These are phyloP conservation scores for Ceratosolen solmsi DNA, from an alignment of 1,140 invertebrate species.

Conservation along the genomic window DNA sequence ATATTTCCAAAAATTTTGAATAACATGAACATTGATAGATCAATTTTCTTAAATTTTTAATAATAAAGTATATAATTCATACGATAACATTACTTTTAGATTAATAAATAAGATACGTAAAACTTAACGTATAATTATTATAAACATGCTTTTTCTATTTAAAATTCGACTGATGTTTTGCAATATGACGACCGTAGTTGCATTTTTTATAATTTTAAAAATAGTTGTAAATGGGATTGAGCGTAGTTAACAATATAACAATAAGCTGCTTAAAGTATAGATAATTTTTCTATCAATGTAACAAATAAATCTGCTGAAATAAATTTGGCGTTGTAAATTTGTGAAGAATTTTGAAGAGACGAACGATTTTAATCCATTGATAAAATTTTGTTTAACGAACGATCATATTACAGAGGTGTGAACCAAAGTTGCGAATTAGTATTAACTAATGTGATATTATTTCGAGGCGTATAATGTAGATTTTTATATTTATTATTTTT, in stretches of 20 bases:
- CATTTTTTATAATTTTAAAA: background rate
- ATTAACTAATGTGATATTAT: constrained; percentile 51
- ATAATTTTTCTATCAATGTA: constrained; percentile 33
- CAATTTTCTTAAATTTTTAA: constrained; percentile 24
- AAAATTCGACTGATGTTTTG: constrained; percentile 9
- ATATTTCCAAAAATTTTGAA: background rate
- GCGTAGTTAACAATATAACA: background rate
- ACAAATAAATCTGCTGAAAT: background rate
- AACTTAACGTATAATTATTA: background rate
- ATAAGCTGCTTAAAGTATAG: background rate
- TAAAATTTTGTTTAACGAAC: constrained; percentile 7
- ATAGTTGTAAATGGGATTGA: background rate
- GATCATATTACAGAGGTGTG: constrained; percentile 29
- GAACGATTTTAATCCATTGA: constrained; percentile 7
- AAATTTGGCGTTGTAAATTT: background rate
- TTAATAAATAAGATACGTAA: background rate
- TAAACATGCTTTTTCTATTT: background rate
- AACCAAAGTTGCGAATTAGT: constrained; percentile 49
- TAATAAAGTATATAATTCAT: background rate
- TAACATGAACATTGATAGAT: constrained; percentile 24
- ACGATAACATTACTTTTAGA: too few species aligned
- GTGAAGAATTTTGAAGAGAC: background rate
- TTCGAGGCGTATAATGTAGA: constrained; percentile 31
- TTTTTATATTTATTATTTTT: constrained; percentile 40
- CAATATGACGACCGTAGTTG: background rate